A percentile compares a stretch with the other conserved stretches of the same genome.
These are phyloP conservation scores for Lordiphosa fenestrarum DNA, from an alignment of 2,888 invertebrate species.

Conservation along the genomic window DNA sequence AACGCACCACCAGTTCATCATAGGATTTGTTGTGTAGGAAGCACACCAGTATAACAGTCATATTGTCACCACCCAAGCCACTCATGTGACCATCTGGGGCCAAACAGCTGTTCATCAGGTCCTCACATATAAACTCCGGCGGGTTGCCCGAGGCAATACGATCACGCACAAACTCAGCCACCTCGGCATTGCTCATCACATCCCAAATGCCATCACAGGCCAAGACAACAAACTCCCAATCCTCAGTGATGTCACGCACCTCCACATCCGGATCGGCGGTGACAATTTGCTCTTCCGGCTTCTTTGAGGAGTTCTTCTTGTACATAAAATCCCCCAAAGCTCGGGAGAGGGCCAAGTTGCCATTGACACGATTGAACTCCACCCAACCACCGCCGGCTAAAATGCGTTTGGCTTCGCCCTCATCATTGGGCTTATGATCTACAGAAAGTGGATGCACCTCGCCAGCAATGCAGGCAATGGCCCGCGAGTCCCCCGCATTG, in stretches of 20 bases:
- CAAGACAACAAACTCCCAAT: constrained; percentile 97
- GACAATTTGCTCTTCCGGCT: constrained; percentile 96
- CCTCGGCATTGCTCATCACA: constrained; percentile 96
- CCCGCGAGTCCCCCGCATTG: constrained; percentile 98
- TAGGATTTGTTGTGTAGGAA: constrained; percentile 81
- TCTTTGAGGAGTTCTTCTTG: constrained; percentile 91
- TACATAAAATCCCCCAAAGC: constrained; percentile 98
- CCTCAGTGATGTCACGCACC: constrained; percentile 87
- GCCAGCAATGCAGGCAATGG: constrained; percentile 93
- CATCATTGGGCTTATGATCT: constrained; percentile 97
- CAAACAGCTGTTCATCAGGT: constrained; percentile 94
- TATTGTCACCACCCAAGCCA: constrained; percentile 98
- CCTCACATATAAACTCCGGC: constrained; percentile 97
- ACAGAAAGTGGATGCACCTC: constrained; percentile 86
- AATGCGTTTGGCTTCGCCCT: constrained; percentile 92
- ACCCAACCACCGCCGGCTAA: constrained; percentile 98
- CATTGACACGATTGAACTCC: constrained; percentile 97
- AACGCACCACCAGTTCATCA: constrained; percentile 74
- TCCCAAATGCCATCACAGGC: constrained; percentile 99
- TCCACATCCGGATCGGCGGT: constrained; percentile 98
- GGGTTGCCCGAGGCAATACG: constrained; percentile 90
- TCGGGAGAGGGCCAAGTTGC: constrained; percentile 96
- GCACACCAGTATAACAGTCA: constrained; percentile 96
- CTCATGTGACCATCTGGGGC: constrained; percentile 98
- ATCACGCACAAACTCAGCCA: constrained; percentile 92